Evolutionary conservation across 2,888 invertebrate species (phyloP), one percentile per base, ranked within the genome.

Genomic region (Cerastis leucographa): DNA sequence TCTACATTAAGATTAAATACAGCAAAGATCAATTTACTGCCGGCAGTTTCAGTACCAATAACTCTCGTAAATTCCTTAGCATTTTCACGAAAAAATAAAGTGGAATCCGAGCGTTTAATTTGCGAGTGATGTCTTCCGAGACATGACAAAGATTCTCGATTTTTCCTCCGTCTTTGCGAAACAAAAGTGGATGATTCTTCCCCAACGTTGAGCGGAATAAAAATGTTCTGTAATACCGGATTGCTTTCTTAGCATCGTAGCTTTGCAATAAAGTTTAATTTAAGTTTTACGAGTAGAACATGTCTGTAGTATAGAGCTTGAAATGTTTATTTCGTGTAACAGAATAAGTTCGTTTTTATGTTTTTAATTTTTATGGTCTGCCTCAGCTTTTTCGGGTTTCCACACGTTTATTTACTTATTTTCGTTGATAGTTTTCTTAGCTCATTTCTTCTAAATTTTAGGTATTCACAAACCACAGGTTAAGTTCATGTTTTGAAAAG

Each of bases 151-250:
- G 68, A 44, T 62, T 56, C 64, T 25, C 25, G n/a, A 49, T 61
- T 68, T 61, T 59, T 76, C 61, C 44, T 76, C 19, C 25, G 14
- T 72, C 56, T 59, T 74, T 54, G 44, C 74, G 59, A 62, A 67
- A 54, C 7, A 64, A 67, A 85, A 85, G 61, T 67, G 46, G 62
- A 40, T 64, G 54, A 62, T 85, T 68, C 54, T 44, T 81, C 44
- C 67, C 25, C 17, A 59, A 68, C 56, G 61, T 62, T 49, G 75
- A 67, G 62, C 46, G 9, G 51, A 62, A 69, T 84, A 73, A 61
- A 59, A 70, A 59, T 54, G 56, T 71, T 71, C 46, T 42, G 5
- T 25, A 66, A 80, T 70, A 35, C 35, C n/a, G 17, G 51, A 81
- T 71, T 56, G 44, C 44, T 66, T 65, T 70, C 51, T 49, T 65